Conservation (phyloP, 2,113 vertebrate genomes). For the Pachyramphus minor region DNA sequence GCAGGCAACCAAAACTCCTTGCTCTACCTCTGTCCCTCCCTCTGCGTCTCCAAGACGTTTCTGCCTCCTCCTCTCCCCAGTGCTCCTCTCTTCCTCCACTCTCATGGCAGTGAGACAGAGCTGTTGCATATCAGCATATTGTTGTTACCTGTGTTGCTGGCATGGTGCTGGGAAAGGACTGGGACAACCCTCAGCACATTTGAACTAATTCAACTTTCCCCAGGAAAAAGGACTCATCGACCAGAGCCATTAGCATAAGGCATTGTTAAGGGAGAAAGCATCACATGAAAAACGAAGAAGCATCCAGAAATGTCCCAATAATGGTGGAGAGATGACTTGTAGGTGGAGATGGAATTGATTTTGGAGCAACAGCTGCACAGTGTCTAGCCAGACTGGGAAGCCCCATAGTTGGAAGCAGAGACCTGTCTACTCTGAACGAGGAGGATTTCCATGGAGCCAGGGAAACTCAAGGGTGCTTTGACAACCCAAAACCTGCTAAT, state of each 20-base stretch:
- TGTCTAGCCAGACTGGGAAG: not conserved
- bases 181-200: not conserved
- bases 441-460: not conserved
- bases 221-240: not conserved
- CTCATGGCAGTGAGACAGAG: not conserved
- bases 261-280: not conserved
- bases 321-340: not conserved
- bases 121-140: not conserved
- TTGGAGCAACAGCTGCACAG: not conserved
- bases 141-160: not conserved
- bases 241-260: not conserved
- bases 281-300: not conserved
- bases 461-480: not conserved
- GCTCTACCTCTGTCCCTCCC: not conserved
- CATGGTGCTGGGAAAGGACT: not conserved
- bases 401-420: not conserved
- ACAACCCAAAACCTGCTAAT: not conserved
- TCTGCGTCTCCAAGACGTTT: fast-evolving
- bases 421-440: not conserved
- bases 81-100: not conserved
- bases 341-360: not conserved
- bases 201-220: not conserved
- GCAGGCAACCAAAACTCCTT: not conserved
- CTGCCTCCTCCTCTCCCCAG: not conserved
- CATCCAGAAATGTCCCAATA: not conserved